Percentiles rank a stretch among this genome's conserved stretches.
phyloP scores from a whole-genome alignment of 2,797 vertebrate species.

The Cyprinodon diabolis region DNA sequence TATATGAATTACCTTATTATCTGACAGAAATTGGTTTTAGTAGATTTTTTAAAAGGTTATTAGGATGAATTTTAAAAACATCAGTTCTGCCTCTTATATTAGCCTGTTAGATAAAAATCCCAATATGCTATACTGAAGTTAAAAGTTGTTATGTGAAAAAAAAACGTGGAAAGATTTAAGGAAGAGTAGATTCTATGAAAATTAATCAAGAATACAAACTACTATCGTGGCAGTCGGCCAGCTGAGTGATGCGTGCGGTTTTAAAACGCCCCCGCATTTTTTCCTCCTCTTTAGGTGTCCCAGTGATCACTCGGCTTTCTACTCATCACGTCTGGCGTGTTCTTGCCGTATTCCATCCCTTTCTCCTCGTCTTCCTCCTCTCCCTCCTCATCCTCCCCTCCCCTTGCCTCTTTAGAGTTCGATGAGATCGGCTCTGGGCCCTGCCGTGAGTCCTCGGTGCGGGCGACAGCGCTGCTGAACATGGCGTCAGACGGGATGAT shows the following conservation, averaged over 20 bases:
- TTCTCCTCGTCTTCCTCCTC: constrained; percentile 34
- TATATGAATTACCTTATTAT: not conserved
- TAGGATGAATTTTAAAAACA: not conserved
- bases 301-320: constrained; percentile 68
- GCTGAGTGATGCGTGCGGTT: constrained; percentile 67
- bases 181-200: constrained; percentile 58
- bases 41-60: not conserved
- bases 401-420: constrained; percentile 73
- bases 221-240: constrained; percentile 76
- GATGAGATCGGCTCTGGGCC: constrained; percentile 83
- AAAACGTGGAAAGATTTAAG: not conserved
- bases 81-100: not conserved
- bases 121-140: not conserved
- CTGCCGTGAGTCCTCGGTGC: constrained; percentile 84
- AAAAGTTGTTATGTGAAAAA: not conserved
- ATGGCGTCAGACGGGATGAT: constrained; percentile 98
- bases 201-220: constrained; percentile 73
- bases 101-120: not conserved
- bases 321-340: constrained; percentile 71
- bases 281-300: constrained; percentile 60
- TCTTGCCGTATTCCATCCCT: constrained; percentile 42
- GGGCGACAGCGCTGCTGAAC: constrained; percentile 88
- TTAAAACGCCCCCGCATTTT: constrained; percentile 70
- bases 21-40: not conserved
- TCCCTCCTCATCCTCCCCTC: constrained; percentile 33